Evolutionary conservation across 2,888 invertebrate genomes (phyloP), one percentile per base, ranked within the genome.

Genomic region (Tuberolachnus salignus): DNA sequence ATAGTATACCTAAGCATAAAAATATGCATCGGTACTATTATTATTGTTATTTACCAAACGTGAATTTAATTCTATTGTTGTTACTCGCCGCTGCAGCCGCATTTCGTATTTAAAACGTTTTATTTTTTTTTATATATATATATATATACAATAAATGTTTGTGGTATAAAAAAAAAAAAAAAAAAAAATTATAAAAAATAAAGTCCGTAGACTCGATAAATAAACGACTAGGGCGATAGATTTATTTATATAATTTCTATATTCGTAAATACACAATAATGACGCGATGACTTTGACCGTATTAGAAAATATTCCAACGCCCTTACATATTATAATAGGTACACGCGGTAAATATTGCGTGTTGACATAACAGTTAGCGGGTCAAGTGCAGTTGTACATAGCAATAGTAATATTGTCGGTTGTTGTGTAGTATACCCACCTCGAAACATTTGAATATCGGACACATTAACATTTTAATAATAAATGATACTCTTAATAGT

Each of bases 21-120:
- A 51, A 23, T 51, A 53, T 53, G 19, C 14, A n/a, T n/a, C 34
- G 34, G 34, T 34, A 34, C 51, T 19, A 19, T 53, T 69, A 69
- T 53, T 53, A 34, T 53, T 34, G 26, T 51, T 67, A 26, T 51
- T 34, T 42, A 67, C 51, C 26, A 23, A 66, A 66, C 16, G 14
- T 14, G 53, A 10, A 53, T 53, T 69, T 69, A 34, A 53, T 53
- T 69, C 51, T 69, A 34, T 69, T 69, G 51, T 69, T 66, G 49
- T 10, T 26, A 23, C 49, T 49, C 23, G 16, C 46, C 66, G 23
- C 49, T 16, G 9, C 23, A 23, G 66, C 23, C 49, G 49, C 66
- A 16, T 49, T 66, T 51, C 67, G 51, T n/a, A 51, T 67, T 67
- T 51, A 67, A 67, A 51, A 51, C 67, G n/a, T 23, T 66, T 66